A percentile compares a stretch with the other conserved stretches of the same genome.
phyloP scores from a whole-genome alignment of 2,888 invertebrate species.

The Exocentrus adspersus region DNA sequence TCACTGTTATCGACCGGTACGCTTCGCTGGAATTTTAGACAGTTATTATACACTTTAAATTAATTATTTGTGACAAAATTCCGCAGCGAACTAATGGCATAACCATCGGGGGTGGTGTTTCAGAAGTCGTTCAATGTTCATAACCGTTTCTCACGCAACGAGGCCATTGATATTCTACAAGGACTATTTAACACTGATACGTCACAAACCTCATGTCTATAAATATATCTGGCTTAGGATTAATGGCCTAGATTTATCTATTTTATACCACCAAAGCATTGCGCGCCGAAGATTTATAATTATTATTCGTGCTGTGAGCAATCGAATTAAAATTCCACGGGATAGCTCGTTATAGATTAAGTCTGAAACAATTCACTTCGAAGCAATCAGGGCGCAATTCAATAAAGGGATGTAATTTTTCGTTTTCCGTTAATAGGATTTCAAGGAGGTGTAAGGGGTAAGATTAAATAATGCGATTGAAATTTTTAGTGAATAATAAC shows the following conservation, averaged over 20 bases:
- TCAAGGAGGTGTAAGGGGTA: too few relatives aligned
- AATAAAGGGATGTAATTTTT: too few relatives aligned
- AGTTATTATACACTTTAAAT: constrained; percentile 44
- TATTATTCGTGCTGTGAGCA: not conserved
- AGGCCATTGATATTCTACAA: constrained; percentile 52
- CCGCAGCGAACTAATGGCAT: constrained; percentile 37
- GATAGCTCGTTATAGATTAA: not conserved
- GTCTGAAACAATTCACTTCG: not conserved
- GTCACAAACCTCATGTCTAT: constrained; percentile 48
- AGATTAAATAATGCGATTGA: too few relatives aligned
- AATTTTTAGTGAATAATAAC: too few relatives aligned
- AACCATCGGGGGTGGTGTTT: constrained; percentile 35
- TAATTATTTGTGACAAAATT: constrained; percentile 51
- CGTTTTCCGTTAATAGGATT: too few relatives aligned
- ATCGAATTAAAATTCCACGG: not conserved
- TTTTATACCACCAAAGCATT: constrained; percentile 35
- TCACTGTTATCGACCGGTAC: constrained; percentile 39
- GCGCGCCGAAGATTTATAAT: constrained; percentile 2
- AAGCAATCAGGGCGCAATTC: not conserved
- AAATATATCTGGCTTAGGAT: constrained; percentile 47
- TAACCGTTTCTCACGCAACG: constrained; percentile 52
- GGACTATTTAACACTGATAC: constrained; percentile 51
- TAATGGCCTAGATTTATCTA: constrained; percentile 42
- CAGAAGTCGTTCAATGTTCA: constrained; percentile 45
- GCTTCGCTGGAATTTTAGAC: constrained; percentile 41